Evolutionary conservation across 2,797 vertebrate genomes (phyloP).

Genomic region (Zalophus californianus): DNA sequence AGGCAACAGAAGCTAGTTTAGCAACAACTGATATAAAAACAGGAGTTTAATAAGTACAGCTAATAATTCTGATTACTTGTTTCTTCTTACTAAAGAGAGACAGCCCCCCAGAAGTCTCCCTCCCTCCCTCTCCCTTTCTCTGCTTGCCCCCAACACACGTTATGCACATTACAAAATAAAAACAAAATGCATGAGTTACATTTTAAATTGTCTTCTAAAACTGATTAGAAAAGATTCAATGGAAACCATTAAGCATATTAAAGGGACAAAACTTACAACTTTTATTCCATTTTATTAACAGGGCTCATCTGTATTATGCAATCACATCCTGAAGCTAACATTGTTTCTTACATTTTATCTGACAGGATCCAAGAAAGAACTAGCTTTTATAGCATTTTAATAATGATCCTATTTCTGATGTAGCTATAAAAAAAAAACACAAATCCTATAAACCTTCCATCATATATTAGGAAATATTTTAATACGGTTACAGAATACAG

Average conservation of each 20-base stretch:
- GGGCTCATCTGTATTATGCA: neutral
- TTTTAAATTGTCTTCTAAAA: constrained; percentile 37
- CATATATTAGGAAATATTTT: constrained; percentile 28
- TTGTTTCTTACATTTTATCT: constrained; percentile 33
- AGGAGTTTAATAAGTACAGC: constrained; percentile 6
- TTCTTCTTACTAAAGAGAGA: constrained; percentile 35
- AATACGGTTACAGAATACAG: constrained; percentile 44
- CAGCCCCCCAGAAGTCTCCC: neutral
- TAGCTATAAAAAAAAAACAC: neutral
- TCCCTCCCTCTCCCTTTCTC: neutral
- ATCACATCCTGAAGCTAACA: constrained; percentile 20
- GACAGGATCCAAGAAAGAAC: constrained; percentile 38
- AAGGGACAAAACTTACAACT: neutral
- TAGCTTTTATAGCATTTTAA: constrained; percentile 46
- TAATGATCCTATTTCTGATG: constrained; percentile 56
- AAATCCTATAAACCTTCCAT: constrained; percentile 51
- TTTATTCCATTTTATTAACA: constrained; percentile 40
- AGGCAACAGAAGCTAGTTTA: constrained; percentile 33
- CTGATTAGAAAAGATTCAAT: neutral
- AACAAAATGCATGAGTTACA: constrained; percentile 27
- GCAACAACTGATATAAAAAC: neutral
- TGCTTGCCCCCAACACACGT: neutral
- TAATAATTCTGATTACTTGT: constrained; percentile 27
- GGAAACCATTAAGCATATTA: neutral
- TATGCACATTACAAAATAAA: neutral